A percentile compares a stretch with the other conserved stretches of the same genome.
These are phyloP conservation scores for Scaeva pyrastri DNA, from an alignment of 2,888 invertebrate genomes.

Conservation along the genomic window DNA sequence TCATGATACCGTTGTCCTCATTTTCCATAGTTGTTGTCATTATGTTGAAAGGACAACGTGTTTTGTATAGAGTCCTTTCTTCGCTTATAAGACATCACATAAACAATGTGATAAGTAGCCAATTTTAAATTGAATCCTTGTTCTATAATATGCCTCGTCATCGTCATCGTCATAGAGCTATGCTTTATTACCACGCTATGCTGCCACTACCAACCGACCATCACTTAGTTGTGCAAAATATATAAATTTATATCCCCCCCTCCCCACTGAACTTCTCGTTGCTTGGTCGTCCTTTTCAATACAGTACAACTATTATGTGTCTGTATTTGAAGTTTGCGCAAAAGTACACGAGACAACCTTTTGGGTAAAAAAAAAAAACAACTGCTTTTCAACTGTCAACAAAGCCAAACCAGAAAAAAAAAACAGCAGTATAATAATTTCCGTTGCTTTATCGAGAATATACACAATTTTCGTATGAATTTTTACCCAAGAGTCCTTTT, in stretches of 20 bases:
- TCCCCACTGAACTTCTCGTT: background rate
- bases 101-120: constrained; percentile 75
- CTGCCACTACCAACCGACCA: constrained; percentile 2
- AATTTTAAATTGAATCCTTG: constrained; percentile 70
- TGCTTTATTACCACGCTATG: constrained; percentile 30
- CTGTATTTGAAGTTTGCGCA: constrained; percentile 61
- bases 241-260: constrained; percentile 21
- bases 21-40: constrained; percentile 36
- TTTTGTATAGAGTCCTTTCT: constrained; percentile 47
- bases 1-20: constrained; percentile 23
- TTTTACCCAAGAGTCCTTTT: constrained; percentile 59
- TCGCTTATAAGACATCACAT: constrained; percentile 46
- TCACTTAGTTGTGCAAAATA: constrained; percentile 2
- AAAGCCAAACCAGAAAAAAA: constrained; percentile 45
- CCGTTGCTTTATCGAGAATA: constrained; percentile 56
- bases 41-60: constrained; percentile 39
- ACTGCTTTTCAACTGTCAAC: constrained; percentile 69
- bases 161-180: constrained; percentile 14
- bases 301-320: constrained; percentile 9
- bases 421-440: constrained; percentile 64
- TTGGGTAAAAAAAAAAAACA: constrained; percentile 10
- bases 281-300: background rate
- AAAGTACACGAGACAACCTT: constrained; percentile 63
- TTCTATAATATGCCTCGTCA: constrained; percentile 16
- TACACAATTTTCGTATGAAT: constrained; percentile 14